Conservation (phyloP, 2,888 invertebrate species). For the Ormyrus thymus region DNA sequence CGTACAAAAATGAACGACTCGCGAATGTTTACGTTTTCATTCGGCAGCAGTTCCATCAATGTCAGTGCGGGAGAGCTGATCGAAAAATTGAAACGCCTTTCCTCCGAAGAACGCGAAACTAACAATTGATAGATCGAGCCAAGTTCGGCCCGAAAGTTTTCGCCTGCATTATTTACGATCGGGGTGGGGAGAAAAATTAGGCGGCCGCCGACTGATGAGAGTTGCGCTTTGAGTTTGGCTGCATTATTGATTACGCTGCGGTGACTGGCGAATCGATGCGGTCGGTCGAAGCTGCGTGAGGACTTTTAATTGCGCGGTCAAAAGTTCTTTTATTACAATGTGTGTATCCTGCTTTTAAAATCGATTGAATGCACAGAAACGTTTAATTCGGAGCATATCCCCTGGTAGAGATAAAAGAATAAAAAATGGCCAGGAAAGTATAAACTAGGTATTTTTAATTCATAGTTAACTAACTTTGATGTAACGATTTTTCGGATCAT, state of each 20-base stretch:
- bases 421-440: too few relatives aligned
- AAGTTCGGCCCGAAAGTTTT: background rate
- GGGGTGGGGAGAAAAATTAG: conserved; percentile 16
- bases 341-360: too few relatives aligned
- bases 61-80: conserved; percentile 8
- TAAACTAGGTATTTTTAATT: too few relatives aligned
- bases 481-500: too few relatives aligned
- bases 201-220: background rate
- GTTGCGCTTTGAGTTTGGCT: background rate
- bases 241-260: background rate
- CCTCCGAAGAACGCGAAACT: conserved; percentile 1
- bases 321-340: background rate
- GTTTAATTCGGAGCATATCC: too few relatives aligned
- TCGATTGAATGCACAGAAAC: too few relatives aligned
- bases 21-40: conserved; percentile 50
- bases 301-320: conserved; percentile 8
- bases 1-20: background rate
- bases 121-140: conserved; percentile 46
- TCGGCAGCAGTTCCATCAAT: conserved; percentile 46
- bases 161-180: conserved; percentile 33
- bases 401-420: too few relatives aligned
- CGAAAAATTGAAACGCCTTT: conserved; percentile 48
- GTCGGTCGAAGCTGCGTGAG: background rate
- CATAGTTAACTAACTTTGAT: too few relatives aligned
- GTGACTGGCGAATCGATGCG: too few relatives aligned